Evolutionary conservation across 2,888 invertebrate species (phyloP).

Genomic region (Xiphydria camelus): DNA sequence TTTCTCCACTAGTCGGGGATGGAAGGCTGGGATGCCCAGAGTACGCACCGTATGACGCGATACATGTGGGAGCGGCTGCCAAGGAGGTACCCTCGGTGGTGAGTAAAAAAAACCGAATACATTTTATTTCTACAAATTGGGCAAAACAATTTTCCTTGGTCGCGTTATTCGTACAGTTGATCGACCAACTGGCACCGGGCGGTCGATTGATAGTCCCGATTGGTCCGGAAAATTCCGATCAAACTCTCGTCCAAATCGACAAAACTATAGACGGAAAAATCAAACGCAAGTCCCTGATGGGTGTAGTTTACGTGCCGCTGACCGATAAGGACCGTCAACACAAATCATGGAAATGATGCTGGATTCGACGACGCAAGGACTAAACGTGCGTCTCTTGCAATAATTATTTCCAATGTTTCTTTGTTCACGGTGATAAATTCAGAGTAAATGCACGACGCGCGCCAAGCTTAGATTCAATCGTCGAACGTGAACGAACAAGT

Average conservation of each 20-base stretch:
- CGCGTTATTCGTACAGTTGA: slow-evolving; percentile 60
- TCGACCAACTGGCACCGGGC: slow-evolving; percentile 87
- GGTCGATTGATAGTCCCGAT: slow-evolving; percentile 92
- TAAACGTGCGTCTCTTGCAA: slow-evolving; percentile 27
- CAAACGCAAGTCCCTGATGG: slow-evolving; percentile 79
- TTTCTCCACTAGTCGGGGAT: slow-evolving; percentile 73
- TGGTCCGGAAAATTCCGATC: slow-evolving; percentile 83
- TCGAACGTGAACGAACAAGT: too few relatives aligned
- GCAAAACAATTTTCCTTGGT: too few relatives aligned
- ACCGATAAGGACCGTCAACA: slow-evolving; percentile 81
- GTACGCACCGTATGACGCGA: slow-evolving; percentile 86
- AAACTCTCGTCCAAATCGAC: slow-evolving; percentile 86
- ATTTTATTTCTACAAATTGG: too few relatives aligned
- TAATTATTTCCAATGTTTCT: neutral
- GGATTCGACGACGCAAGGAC: too few relatives aligned
- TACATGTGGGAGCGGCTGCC: slow-evolving; percentile 92
- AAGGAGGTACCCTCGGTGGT: slow-evolving; percentile 75
- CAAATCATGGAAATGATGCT: slow-evolving; percentile 59
- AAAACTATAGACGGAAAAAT: slow-evolving; percentile 81
- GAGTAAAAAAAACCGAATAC: slow-evolving; percentile 55
- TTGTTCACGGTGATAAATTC: too few relatives aligned
- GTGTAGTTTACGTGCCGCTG: slow-evolving; percentile 95
- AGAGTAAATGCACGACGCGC: too few relatives aligned
- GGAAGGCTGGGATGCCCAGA: slow-evolving; percentile 78
- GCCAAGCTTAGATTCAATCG: too few relatives aligned